These are phyloP conservation scores for Cheilinus undulatus DNA, from an alignment of 2,113 vertebrate genomes.

Conservation along the genomic window DNA sequence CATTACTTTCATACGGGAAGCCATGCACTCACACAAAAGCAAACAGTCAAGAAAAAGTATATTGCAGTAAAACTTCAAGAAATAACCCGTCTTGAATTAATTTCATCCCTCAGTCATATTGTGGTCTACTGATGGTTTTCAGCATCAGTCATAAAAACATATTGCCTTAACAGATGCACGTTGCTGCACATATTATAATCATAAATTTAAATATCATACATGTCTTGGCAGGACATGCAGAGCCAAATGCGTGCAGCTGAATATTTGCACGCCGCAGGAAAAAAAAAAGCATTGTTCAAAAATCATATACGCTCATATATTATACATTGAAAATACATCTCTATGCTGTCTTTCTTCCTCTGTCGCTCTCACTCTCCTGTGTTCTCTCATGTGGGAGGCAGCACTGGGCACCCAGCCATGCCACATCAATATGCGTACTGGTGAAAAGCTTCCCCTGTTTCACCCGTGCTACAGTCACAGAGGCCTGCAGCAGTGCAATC, in stretches of 20 bases:
- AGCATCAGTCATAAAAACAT: constrained; percentile 39
- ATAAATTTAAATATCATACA: constrained; percentile 48
- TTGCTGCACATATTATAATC: constrained; percentile 34
- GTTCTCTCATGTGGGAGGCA: constrained; percentile 78
- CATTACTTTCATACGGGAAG: constrained; percentile 18
- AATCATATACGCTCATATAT: constrained; percentile 74
- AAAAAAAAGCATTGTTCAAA: constrained; percentile 63
- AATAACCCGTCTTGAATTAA: constrained; percentile 4
- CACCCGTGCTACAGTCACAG: constrained; percentile 35
- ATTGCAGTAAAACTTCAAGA: constrained; percentile 5
- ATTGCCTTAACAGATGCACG: constrained; percentile 62
- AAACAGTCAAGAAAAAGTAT: background rate
- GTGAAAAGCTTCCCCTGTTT: constrained; percentile 72
- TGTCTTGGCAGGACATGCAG: constrained; percentile 24
- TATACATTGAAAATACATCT: constrained; percentile 65
- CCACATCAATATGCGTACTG: constrained; percentile 81
- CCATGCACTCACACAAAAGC: background rate
- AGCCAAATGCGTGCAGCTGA: constrained; percentile 55
- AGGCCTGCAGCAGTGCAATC: constrained; percentile 56
- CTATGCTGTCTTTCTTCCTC: constrained; percentile 55
- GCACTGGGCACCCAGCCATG: constrained; percentile 81
- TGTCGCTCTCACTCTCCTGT: constrained; percentile 53
- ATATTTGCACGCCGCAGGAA: constrained; percentile 63
- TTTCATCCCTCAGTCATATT: constrained; percentile 9
- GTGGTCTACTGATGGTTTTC: constrained; percentile 21